Conservation (phyloP, 2,888 invertebrate species). For the Eilema depressum region DNA sequence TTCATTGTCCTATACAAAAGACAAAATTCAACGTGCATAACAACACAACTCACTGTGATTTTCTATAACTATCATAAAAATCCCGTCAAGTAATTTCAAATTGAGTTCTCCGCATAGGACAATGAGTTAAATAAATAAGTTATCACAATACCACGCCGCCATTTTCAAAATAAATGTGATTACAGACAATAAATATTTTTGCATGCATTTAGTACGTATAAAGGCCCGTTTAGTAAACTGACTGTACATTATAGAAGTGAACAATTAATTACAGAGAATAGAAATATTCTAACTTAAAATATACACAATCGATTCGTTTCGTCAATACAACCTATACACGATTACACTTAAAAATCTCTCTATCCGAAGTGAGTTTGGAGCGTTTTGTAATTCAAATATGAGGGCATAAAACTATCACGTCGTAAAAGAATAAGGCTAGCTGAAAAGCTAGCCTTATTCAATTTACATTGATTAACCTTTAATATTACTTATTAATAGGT, state of each 20-base stretch:
- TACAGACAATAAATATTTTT: slow-evolving; percentile 38
- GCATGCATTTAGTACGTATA: slow-evolving; percentile 63
- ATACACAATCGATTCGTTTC: slow-evolving; percentile 64
- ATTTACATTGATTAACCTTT: no score
- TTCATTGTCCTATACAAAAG: slow-evolving; percentile 11
- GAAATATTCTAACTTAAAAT: slow-evolving; percentile 51
- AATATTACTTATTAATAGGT: no score
- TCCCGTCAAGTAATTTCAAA: neutral
- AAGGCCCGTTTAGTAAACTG: slow-evolving; percentile 55
- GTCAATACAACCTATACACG: slow-evolving; percentile 50
- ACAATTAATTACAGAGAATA: slow-evolving; percentile 53
- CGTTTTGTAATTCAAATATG: neutral
- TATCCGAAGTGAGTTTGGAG: neutral
- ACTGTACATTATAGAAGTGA: slow-evolving; percentile 56
- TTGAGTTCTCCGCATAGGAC: neutral
- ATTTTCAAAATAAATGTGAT: slow-evolving; percentile 42
- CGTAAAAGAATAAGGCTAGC: no score
- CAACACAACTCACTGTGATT: neutral
- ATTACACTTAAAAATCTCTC: slow-evolving; percentile 38
- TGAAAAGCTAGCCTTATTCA: no score
- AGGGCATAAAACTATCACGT: neutral
- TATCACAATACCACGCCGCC: slow-evolving; percentile 66
- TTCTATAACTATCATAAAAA: neutral
- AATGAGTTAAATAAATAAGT: slow-evolving; percentile 21
- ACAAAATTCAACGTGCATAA: neutral